Percentiles rank a stretch among this genome's conserved stretches.
Evolutionary conservation across 2,113 vertebrate species (phyloP).

Genomic region (Pterocles gutturalis): DNA sequence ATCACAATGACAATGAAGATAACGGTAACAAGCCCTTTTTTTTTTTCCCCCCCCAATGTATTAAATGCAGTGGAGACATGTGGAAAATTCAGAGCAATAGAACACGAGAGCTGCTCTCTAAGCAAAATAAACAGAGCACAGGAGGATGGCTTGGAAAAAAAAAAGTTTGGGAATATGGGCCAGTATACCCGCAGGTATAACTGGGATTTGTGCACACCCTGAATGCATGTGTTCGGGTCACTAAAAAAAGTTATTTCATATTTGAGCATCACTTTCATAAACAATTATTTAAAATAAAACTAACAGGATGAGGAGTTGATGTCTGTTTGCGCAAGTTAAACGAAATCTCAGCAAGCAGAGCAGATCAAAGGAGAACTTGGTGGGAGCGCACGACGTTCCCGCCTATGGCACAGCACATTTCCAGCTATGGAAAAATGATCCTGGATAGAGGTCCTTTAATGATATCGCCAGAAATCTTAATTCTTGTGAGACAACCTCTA

Average conservation of each 20-base stretch:
- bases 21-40: neutral
- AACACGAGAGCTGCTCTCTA: neutral
- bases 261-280: neutral
- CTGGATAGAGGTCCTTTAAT: neutral
- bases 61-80: neutral
- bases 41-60: no score
- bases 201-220: neutral
- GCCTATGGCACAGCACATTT: neutral
- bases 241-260: neutral
- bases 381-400: neutral
- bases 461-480: neutral
- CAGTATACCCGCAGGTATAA: neutral
- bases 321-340: neutral
- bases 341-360: neutral
- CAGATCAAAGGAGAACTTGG: rapidly evolving
- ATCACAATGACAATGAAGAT: neutral
- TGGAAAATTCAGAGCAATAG: neutral
- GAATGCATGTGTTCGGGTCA: neutral
- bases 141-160: neutral
- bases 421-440: neutral
- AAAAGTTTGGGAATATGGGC: neutral
- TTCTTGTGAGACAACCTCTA: neutral
- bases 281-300: neutral
- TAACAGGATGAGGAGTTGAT: neutral
- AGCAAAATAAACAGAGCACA: constrained; percentile 7